These are phyloP conservation scores for Antechinus stuartii DNA, from an alignment of 2,113 vertebrate species.

Conservation along the genomic window DNA sequence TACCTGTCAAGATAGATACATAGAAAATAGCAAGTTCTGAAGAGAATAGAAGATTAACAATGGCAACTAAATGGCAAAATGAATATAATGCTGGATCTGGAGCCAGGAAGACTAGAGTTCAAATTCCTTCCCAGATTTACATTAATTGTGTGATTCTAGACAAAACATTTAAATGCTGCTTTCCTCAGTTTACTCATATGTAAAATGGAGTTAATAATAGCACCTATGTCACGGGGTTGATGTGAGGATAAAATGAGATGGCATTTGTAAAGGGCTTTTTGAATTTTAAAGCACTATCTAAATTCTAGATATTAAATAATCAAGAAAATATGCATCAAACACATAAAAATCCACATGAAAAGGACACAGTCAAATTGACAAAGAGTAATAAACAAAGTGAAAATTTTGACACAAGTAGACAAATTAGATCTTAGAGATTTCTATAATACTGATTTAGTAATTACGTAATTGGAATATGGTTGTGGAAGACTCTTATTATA, in stretches of 20 bases:
- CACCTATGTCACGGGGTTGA: background rate
- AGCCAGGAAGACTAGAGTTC: background rate
- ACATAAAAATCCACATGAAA: background rate
- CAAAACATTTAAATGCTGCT: background rate
- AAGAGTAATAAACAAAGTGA: background rate
- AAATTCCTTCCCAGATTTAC: background rate
- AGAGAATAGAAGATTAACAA: background rate
- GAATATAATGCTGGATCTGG: background rate
- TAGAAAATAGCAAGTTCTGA: background rate
- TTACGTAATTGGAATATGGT: background rate
- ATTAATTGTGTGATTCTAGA: background rate
- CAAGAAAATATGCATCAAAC: background rate
- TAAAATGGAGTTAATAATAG: background rate
- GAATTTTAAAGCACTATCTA: background rate
- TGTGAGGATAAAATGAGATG: background rate
- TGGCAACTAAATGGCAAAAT: background rate
- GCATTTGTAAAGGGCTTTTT: background rate
- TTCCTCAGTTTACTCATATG: background rate
- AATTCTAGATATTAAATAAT: background rate
- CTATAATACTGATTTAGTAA: background rate
- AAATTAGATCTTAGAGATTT: background rate
- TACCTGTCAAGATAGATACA: background rate
- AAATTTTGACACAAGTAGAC: background rate
- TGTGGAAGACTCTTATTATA: background rate
- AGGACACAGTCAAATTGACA: background rate